Conservation (phyloP, 2,888 invertebrate species). For the Cephus pygmeus region DNA sequence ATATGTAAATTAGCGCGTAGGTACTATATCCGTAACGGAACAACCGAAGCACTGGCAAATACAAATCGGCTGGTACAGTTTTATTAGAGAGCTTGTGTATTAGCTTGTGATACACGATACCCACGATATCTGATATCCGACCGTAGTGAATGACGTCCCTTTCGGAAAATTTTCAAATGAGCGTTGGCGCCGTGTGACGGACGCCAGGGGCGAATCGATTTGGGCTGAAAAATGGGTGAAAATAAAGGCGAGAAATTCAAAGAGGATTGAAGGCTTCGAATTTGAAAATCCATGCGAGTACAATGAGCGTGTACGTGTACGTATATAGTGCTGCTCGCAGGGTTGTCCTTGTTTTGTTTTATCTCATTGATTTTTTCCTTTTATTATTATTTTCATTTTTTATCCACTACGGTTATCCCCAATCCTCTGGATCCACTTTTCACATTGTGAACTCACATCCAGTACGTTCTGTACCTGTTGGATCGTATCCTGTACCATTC, state of each 20-base stretch:
- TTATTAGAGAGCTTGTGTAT: neutral
- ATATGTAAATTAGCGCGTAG: neutral
- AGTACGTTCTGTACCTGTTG: neutral
- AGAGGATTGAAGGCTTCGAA: neutral
- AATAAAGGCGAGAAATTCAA: neutral
- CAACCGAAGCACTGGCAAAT: neutral
- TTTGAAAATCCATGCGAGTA: neutral
- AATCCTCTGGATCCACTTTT: neutral
- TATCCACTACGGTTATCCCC: neutral
- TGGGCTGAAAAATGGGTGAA: neutral
- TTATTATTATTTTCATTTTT: neutral
- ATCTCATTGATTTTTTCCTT: neutral
- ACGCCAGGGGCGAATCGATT: neutral
- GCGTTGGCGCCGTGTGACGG: neutral
- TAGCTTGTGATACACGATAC: neutral
- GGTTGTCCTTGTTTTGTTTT: neutral
- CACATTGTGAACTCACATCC: neutral
- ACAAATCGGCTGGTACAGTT: neutral
- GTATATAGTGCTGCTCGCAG: neutral
- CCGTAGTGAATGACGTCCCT: neutral
- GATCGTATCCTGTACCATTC: neutral
- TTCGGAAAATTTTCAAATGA: neutral
- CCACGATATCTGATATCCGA: neutral
- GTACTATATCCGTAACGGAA: neutral
- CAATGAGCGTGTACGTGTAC: neutral